A percentile compares a stretch with the other conserved stretches of the same genome.
Evolutionary conservation across 2,797 vertebrate genomes (phyloP).

Genomic region (Poeciliopsis presidionis): DNA sequence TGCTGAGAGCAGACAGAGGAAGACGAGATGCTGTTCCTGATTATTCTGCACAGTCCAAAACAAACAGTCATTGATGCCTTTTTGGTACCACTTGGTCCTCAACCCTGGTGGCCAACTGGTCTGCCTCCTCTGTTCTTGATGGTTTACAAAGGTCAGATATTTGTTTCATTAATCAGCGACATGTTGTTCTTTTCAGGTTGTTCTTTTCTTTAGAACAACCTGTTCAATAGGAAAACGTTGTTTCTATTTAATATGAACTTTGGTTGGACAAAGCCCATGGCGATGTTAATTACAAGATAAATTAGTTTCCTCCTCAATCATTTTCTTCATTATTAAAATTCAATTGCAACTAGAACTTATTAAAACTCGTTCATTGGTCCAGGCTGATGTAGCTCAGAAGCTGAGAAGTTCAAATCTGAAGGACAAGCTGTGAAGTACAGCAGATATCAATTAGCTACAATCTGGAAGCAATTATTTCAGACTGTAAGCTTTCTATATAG

Average conservation of each 20-base stretch:
- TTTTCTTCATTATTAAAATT: slow-evolving; percentile 12
- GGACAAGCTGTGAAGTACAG: neutral
- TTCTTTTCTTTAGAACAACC: slow-evolving; percentile 20
- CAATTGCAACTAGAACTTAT: slow-evolving; percentile 3
- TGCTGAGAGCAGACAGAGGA: slow-evolving; percentile 19
- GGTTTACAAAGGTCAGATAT: slow-evolving; percentile 30
- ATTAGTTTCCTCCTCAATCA: slow-evolving; percentile 11
- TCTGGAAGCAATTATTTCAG: neutral
- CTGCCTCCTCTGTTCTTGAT: slow-evolving; percentile 8
- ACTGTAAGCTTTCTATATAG: neutral
- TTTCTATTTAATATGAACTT: slow-evolving; percentile 25
- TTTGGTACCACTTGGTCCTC: slow-evolving; percentile 34
- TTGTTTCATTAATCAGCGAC: slow-evolving; percentile 13
- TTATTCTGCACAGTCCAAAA: slow-evolving; percentile 28
- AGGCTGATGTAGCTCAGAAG: neutral
- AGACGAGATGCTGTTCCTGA: slow-evolving; percentile 5
- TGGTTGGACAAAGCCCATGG: slow-evolving; percentile 25
- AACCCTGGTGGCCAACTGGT: slow-evolving; percentile 28
- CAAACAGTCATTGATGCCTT: slow-evolving; percentile 40
- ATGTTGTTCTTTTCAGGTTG: too few species aligned
- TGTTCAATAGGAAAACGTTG: slow-evolving; percentile 26
- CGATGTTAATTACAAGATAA: neutral
- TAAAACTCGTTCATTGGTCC: neutral
- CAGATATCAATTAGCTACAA: neutral
- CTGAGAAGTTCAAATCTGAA: neutral